phyloP scores from a whole-genome alignment of 2,888 invertebrate species.

The Drosophila mulleri region DNA sequence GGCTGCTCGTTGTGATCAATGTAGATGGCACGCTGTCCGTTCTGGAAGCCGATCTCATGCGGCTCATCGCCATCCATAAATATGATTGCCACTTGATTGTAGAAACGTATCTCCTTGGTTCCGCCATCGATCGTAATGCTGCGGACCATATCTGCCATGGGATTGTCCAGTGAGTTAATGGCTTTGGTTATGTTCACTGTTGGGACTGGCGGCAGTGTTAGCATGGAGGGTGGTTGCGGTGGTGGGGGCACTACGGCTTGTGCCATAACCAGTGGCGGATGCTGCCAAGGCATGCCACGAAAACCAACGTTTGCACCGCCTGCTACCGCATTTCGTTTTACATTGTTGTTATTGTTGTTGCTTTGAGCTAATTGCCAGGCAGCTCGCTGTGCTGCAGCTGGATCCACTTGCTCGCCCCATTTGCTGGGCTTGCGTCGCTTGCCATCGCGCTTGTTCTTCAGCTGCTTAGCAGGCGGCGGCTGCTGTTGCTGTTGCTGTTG shows the following conservation, averaged over 20 bases:
- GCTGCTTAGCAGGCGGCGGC: constrained; percentile 24
- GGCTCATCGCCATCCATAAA: constrained; percentile 95
- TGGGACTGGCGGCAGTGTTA: constrained; percentile 62
- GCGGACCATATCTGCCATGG: constrained; percentile 89
- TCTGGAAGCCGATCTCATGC: constrained; percentile 93
- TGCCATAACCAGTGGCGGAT: constrained; percentile 64
- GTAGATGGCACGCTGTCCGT: constrained; percentile 90
- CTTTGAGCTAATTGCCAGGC: constrained; percentile 64
- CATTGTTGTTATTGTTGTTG: constrained; percentile 52
- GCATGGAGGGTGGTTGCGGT: constrained; percentile 60
- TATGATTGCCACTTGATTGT: constrained; percentile 93
- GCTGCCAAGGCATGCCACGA: constrained; percentile 77
- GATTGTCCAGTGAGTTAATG: constrained; percentile 86
- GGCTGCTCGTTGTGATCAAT: constrained; percentile 92
- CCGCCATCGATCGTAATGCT: constrained; percentile 93
- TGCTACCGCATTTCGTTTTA: constrained; percentile 34
- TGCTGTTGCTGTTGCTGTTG: not conserved
- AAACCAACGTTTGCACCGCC: constrained; percentile 41
- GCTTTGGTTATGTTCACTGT: constrained; percentile 57
- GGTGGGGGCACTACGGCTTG: constrained; percentile 60
- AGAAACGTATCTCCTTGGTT: constrained; percentile 92
- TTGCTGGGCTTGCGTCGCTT: constrained; percentile 82
- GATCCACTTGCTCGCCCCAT: constrained; percentile 80
- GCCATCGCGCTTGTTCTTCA: constrained; percentile 60
- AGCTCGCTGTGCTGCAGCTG: constrained; percentile 61